Conservation (phyloP, 1,140 invertebrate genomes). For the Pristionchus pacificus region DNA sequence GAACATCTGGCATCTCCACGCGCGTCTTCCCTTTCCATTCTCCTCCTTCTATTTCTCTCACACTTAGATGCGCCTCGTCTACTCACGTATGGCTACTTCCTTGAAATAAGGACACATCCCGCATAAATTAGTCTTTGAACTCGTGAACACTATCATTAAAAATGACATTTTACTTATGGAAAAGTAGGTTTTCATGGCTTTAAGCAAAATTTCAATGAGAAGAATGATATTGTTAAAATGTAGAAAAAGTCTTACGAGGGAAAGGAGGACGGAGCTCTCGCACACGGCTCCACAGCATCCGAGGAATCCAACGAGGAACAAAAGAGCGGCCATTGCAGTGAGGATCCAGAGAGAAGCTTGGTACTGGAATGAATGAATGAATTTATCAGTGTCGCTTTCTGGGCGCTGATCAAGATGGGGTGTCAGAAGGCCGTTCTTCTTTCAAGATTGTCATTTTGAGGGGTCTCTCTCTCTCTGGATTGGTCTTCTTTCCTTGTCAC, state of each 20-base stretch:
- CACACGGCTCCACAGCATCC: constrained; percentile 55
- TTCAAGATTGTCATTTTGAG: too few relatives aligned
- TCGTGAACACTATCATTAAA: constrained; percentile 7
- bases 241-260: constrained; percentile 39
- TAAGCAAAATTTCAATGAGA: not conserved
- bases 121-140: constrained; percentile 7
- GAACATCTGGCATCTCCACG: too few relatives aligned
- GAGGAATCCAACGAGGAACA: constrained; percentile 54
- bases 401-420: too few relatives aligned
- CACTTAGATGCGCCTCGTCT: too few relatives aligned
- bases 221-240: constrained; percentile 15
- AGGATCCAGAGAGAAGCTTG: constrained; percentile 55
- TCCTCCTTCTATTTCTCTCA: too few relatives aligned
- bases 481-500: too few relatives aligned
- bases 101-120: too few relatives aligned
- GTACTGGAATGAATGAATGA: constrained; percentile 53
- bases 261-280: constrained; percentile 44
- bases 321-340: constrained; percentile 48
- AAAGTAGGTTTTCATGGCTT: not conserved
- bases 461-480: too few relatives aligned
- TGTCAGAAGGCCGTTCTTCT: too few relatives aligned
- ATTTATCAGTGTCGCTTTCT: too few relatives aligned
- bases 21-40: too few relatives aligned
- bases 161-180: not conserved
- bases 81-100: too few relatives aligned